Percentiles rank a stretch among this genome's conserved stretches.
Conservation (phyloP, 64 coral and sea anemone species). For the Cladopsammia gracilis region DNA sequence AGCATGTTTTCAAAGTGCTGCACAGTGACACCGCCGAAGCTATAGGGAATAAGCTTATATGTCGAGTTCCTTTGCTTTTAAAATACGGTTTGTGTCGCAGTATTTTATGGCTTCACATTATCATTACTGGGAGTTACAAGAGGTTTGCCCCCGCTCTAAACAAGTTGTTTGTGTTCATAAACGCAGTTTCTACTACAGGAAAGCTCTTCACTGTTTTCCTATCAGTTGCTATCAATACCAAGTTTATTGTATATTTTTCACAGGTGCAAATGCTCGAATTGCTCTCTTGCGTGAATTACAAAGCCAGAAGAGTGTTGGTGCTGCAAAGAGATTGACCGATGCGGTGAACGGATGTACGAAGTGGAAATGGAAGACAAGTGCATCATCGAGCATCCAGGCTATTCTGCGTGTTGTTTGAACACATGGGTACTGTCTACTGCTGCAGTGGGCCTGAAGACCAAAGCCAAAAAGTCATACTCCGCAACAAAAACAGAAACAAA, state of each 20-base stretch:
- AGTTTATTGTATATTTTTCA: not conserved
- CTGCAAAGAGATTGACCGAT: slow-evolving; percentile 28
- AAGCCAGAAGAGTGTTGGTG: slow-evolving; percentile 34
- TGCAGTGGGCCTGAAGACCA: slow-evolving; percentile 44
- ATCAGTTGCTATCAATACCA: not conserved
- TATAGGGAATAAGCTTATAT: too few relatives aligned
- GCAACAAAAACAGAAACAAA: not conserved
- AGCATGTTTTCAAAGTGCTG: too few relatives aligned
- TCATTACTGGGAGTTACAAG: too few relatives aligned
- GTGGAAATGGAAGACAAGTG: slow-evolving; percentile 23
- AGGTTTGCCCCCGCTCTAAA: too few relatives aligned
- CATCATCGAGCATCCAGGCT: slow-evolving; percentile 47
- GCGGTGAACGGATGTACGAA: not conserved
- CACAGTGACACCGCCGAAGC: too few relatives aligned
- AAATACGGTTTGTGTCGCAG: too few relatives aligned
- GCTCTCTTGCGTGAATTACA: not conserved
- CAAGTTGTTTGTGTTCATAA: too few relatives aligned
- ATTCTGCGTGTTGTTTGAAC: slow-evolving; percentile 4
- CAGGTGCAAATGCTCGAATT: slow-evolving; percentile 66
- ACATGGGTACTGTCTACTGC: slow-evolving; percentile 29
- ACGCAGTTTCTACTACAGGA: too few relatives aligned
- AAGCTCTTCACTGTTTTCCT: too few relatives aligned
- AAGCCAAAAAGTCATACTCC: slow-evolving; percentile 15
- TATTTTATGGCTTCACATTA: too few relatives aligned
- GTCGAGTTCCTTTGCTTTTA: too few relatives aligned